Conservation (phyloP, 2,797 vertebrate species). For the Phaenicophaeus curvirostris region DNA sequence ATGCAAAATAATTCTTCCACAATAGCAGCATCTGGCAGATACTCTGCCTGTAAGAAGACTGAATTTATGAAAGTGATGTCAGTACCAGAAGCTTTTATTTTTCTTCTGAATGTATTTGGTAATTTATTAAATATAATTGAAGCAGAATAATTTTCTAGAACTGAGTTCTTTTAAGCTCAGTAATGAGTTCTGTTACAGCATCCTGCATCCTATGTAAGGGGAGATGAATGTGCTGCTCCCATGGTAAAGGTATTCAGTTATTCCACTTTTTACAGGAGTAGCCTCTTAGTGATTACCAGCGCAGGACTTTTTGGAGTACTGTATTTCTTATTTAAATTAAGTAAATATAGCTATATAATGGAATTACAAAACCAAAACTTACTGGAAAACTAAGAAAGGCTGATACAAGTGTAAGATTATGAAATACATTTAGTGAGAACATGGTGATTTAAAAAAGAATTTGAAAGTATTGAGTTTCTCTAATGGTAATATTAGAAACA, state of each 20-base stretch:
- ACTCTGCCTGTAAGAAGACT: conserved; percentile 61
- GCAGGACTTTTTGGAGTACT: not conserved
- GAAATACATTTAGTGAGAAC: not conserved
- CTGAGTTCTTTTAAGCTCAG: not conserved
- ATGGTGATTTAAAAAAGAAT: not conserved
- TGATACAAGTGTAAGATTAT: not conserved
- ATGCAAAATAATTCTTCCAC: conserved; percentile 77
- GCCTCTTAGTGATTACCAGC: not conserved
- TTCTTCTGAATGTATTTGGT: not conserved
- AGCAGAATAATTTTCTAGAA: not conserved
- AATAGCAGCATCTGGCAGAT: conserved; percentile 80
- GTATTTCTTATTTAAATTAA: not conserved
- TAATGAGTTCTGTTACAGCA: not conserved
- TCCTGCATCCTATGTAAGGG: not conserved
- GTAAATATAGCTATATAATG: not conserved
- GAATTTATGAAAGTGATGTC: conserved; percentile 69
- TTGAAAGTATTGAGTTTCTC: not conserved
- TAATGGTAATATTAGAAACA: not conserved
- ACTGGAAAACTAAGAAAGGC: not conserved
- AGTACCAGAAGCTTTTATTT: conserved; percentile 68
- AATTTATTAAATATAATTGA: not conserved
- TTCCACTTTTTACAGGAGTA: not conserved
- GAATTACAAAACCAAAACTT: not conserved
- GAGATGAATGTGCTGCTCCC: not conserved
- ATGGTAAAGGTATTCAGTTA: not conserved